Evolutionary conservation across 2,888 invertebrate species (phyloP), one percentile per base, ranked within the genome.

Genomic region (Oasisia sp.): DNA sequence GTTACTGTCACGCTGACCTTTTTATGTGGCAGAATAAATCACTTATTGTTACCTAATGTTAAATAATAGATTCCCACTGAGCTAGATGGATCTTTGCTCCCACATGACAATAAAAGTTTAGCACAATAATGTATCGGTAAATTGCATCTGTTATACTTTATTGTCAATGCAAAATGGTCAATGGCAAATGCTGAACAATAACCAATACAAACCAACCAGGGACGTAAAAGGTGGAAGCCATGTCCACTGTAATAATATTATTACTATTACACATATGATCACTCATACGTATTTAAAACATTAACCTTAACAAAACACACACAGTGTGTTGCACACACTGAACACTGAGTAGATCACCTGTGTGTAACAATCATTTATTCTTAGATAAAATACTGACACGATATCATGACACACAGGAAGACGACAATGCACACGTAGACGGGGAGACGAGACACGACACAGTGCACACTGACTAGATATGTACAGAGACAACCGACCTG

Each of bases 111-210:
- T 4, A 74, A n/a, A 74, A 74, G 74, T 27, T 74, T 19, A 74
- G 27, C n/a, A 74, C n/a, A 74, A 74, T 74, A 74, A 74, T 74
- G 27, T 56, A 56, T 56, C 56, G 19, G 56, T 56, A 56, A 56
- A 56, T 19, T 74, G 27, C n/a, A 74, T 74, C 74, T n/a, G n/a
- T 74, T 74, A 74, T 74, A 14, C 27, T 74, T 74, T 74, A 74
- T 74, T 74, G 74, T 74, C 74, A 74, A 74, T 74, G 74, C 74
- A 74, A 74, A 74, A 74, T 74, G 74, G 74, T 74, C 74, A n/a
- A 27, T 19, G 74, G 19, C 19, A 38, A 74, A 74, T 74, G 74
- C 74, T 74, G 74, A 74, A 74, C n/a, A 74, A 74, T 74, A 74
- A 74, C 74, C 27, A 74, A 74, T 74, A 74, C 74, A 74, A 74